These are phyloP conservation scores for Iphiclides podalirius DNA, from an alignment of 2,888 invertebrate genomes.

Conservation along the genomic window DNA sequence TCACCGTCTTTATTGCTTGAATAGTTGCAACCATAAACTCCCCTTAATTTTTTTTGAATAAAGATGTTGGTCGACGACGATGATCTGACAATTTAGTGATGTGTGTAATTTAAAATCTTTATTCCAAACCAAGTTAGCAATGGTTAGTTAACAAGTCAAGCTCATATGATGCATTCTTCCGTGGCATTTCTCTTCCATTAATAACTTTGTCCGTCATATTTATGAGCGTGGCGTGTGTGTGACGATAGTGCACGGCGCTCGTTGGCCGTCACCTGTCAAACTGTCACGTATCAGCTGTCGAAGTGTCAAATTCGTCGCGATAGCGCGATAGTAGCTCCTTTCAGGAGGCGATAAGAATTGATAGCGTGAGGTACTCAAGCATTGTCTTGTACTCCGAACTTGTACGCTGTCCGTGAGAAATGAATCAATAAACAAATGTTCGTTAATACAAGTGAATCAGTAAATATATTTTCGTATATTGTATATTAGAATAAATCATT, in stretches of 20 bases:
- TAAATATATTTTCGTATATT: no score
- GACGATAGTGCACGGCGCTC: background rate
- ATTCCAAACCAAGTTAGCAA: no score
- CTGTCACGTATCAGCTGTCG: constrained; percentile 57
- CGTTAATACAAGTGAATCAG: no score
- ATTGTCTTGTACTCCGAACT: constrained; percentile 6
- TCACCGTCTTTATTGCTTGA: background rate
- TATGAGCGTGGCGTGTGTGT: background rate
- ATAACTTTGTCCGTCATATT: background rate
- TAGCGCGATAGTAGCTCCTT: constrained; percentile 38
- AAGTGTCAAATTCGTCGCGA: constrained; percentile 53
- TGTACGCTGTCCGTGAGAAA: no score
- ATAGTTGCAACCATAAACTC: background rate
- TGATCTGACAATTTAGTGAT: no score
- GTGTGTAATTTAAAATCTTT: no score
- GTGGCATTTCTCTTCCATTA: background rate
- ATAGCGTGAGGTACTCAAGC: constrained; percentile 20
- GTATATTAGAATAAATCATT: no score
- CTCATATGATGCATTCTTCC: background rate
- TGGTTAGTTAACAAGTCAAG: no score
- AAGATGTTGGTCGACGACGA: no score
- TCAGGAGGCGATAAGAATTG: constrained; percentile 31
- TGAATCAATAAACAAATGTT: no score
- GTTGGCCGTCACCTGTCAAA: constrained; percentile 50
- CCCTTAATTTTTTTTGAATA: no score